Evolutionary conservation across 2,888 invertebrate species (phyloP).

Genomic region (Dilophus febrilis): DNA sequence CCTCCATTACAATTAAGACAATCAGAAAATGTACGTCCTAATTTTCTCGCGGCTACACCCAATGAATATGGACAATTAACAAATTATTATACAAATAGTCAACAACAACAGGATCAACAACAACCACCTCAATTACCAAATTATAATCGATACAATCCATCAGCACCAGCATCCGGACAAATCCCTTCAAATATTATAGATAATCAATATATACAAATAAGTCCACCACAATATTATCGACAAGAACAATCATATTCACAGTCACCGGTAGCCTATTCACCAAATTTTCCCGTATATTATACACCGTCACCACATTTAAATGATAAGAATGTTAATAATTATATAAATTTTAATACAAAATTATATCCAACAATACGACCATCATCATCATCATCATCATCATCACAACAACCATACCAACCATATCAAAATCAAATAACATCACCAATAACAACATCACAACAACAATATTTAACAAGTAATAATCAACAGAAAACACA

Average conservation of each 20-base stretch:
- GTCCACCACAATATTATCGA: constrained; percentile 10
- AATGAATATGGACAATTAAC: no score
- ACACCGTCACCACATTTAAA: constrained; percentile 25
- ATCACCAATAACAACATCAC: constrained; percentile 7
- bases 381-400: constrained; percentile 8
- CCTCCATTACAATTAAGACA: constrained; percentile 2
- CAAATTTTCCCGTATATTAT: constrained; percentile 18
- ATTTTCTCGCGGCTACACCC: no score
- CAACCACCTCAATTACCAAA: neutral
- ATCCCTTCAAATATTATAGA: neutral
- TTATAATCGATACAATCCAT: neutral
- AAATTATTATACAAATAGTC: no score
- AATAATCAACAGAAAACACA: neutral
- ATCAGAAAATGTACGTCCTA: no score
- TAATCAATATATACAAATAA: neutral
- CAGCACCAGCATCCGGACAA: no score
- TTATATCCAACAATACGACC: constrained; percentile 15
- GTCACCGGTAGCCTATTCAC: neutral
- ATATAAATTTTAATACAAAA: constrained; percentile 18
- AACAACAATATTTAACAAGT: neutral
- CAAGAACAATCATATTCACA: neutral
- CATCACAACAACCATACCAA: no score
- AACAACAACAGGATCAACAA: no score
- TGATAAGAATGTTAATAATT: constrained; percentile 22
- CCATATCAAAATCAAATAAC: constrained; percentile 12